Percentiles rank a stretch among this genome's conserved stretches.
Conservation (phyloP, 1,140 invertebrate genomes). For the Lepidurus apus region DNA sequence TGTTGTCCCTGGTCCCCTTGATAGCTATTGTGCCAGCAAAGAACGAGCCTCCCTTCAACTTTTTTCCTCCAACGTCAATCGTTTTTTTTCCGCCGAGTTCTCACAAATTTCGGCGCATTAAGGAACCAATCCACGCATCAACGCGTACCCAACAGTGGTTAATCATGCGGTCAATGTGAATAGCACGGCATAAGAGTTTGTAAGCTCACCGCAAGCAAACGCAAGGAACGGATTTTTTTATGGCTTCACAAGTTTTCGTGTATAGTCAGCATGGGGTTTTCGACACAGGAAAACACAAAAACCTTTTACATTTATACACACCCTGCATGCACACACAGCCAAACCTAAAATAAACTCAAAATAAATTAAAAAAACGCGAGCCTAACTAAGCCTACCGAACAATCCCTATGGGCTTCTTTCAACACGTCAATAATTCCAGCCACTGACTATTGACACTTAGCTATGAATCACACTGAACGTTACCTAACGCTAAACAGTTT, state of each 20-base stretch:
- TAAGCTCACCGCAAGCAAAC: neutral
- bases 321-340: neutral
- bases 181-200: neutral
- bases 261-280: neutral
- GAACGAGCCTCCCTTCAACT: neutral
- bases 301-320: neutral
- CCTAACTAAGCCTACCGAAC: neutral
- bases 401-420: neutral
- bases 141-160: neutral
- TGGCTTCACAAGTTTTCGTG: neutral
- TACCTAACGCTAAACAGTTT: neutral
- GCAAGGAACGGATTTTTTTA: neutral
- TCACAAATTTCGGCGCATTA: neutral
- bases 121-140: neutral
- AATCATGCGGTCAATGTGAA: slow-evolving; percentile 12
- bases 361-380: neutral
- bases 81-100: neutral
- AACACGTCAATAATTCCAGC: neutral
- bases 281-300: neutral
- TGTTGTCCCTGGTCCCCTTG: slow-evolving; percentile 9
- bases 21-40: neutral
- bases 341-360: too few species aligned
- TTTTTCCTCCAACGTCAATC: neutral
- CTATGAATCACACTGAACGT: neutral
- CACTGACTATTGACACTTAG: neutral